Conservation (phyloP, 1,140 invertebrate species). For the Oryctes rhinoceros region DNA sequence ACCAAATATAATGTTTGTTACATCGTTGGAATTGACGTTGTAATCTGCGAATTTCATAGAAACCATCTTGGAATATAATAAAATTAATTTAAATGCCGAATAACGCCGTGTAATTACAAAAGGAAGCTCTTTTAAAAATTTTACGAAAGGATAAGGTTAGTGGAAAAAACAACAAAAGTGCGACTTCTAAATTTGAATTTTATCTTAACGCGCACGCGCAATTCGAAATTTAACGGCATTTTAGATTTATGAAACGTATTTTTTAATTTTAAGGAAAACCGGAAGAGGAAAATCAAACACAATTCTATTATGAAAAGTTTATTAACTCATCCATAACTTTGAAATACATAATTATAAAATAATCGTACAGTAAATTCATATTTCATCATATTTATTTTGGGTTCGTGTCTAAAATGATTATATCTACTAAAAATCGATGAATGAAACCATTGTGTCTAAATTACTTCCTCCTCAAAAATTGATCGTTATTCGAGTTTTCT, state of each 20-base stretch:
- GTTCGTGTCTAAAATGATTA: no score
- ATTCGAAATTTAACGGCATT: neutral
- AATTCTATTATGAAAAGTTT: neutral
- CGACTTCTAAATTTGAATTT: slow-evolving; percentile 16
- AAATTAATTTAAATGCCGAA: neutral
- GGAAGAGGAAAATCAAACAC: neutral
- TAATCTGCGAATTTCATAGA: slow-evolving; percentile 7
- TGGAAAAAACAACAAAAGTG: neutral
- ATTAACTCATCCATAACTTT: neutral
- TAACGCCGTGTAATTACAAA: neutral
- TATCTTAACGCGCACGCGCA: neutral
- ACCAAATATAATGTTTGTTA: slow-evolving; percentile 37
- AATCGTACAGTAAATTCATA: neutral
- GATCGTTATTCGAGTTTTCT: no score
- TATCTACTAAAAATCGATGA: no score
- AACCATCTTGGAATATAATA: neutral
- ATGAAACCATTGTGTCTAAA: no score
- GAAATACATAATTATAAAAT: slow-evolving; percentile 3
- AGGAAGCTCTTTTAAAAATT: neutral
- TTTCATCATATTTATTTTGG: no score
- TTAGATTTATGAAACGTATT: neutral
- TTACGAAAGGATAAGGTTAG: neutral
- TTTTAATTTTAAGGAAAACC: no score
- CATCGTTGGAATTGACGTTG: slow-evolving; percentile 12
- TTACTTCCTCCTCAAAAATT: no score